These are phyloP conservation scores for Magallana gigas DNA, from an alignment of 1,140 invertebrate species.

Conservation along the genomic window DNA sequence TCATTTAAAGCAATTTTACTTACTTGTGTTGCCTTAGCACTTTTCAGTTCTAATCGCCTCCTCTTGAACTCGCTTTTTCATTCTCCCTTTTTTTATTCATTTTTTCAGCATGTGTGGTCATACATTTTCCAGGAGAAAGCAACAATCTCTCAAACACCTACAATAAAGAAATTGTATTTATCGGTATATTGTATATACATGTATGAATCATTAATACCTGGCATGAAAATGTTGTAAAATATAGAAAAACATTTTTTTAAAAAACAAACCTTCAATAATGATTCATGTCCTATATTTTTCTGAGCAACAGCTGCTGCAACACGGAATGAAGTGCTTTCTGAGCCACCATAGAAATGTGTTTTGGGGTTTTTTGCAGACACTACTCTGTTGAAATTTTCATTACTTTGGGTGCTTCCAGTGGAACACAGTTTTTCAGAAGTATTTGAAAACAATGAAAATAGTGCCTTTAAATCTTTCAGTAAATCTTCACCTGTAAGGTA, in stretches of 20 bases:
- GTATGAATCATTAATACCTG: not conserved
- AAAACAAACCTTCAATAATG: not conserved
- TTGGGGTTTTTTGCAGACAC: conserved; percentile 37
- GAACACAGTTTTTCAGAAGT: not conserved
- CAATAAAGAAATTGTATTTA: not conserved
- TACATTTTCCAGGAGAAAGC: conserved; percentile 7
- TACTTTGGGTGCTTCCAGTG: not conserved
- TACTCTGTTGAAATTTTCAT: not conserved
- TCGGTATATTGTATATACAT: not conserved
- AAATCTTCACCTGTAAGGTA: not conserved
- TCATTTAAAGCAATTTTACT: too few species aligned
- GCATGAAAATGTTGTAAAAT: not conserved
- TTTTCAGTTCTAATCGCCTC: too few species aligned
- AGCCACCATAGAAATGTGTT: conserved; percentile 20
- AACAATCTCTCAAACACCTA: conserved; percentile 1
- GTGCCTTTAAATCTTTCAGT: not conserved
- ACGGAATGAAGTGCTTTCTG: not conserved
- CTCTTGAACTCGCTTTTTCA: not conserved
- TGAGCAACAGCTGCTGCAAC: conserved; percentile 35
- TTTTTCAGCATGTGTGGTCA: not conserved
- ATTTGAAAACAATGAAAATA: not conserved
- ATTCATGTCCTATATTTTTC: conserved; percentile 16
- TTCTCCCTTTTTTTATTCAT: not conserved
- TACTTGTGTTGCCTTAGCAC: too few species aligned
- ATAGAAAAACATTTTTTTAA: not conserved